Conservation (phyloP, 2,113 vertebrate genomes). For the Gracilinanus agilis region DNA sequence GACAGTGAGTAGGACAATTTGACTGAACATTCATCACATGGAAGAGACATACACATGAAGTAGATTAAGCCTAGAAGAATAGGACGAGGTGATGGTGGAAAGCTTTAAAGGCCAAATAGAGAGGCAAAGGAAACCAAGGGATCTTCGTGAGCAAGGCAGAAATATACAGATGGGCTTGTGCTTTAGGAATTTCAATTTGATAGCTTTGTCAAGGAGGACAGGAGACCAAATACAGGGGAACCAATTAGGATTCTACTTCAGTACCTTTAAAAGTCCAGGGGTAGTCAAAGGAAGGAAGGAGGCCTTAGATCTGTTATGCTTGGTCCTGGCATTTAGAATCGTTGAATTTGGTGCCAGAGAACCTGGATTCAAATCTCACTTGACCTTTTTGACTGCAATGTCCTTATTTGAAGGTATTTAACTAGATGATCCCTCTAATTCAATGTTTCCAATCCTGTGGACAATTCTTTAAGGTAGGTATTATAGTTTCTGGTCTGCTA, state of each 20-base stretch:
- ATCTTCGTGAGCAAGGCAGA: background rate
- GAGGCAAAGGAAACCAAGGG: background rate
- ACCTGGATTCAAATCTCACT: background rate
- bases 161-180: background rate
- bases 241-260: background rate
- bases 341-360: background rate
- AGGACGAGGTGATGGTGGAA: background rate
- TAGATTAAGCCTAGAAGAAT: background rate
- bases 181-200: background rate
- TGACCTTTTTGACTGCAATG: background rate
- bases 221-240: background rate
- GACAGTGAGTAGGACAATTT: background rate
- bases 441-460: no score
- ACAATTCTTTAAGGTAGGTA: background rate
- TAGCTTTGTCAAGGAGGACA: background rate
- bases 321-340: background rate
- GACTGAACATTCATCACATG: background rate
- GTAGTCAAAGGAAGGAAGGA: background rate
- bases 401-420: background rate
- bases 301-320: no score
- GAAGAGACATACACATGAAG: background rate
- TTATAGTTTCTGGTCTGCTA: background rate
- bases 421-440: background rate
- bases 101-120: background rate
- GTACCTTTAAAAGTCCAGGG: background rate